Percentiles rank a stretch among this genome's conserved stretches.
Evolutionary conservation across 2,888 invertebrate species (phyloP).

Genomic region (Rhodophaea formosa): DNA sequence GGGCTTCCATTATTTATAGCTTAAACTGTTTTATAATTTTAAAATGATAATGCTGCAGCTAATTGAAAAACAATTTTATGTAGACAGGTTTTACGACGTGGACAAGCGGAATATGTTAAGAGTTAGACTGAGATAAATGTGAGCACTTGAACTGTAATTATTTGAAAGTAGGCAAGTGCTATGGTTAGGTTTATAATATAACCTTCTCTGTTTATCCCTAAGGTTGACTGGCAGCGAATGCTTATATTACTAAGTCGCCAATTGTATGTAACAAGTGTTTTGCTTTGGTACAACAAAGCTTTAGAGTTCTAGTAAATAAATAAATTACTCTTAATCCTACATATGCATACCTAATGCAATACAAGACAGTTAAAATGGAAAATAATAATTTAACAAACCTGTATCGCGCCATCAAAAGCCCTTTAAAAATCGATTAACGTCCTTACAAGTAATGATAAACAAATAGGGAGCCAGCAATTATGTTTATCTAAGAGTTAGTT

Average conservation of each 20-base stretch:
- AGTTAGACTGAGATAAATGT: conserved; percentile 9
- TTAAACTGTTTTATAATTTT: conserved; percentile 21
- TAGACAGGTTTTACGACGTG: conserved; percentile 4
- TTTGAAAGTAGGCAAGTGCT: background rate
- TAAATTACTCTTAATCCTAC: background rate
- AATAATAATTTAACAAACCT: background rate
- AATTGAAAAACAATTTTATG: conserved; percentile 16
- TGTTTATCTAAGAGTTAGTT: background rate
- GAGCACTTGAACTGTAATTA: conserved; percentile 2
- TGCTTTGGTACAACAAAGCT: too few species aligned
- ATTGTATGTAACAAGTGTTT: too few species aligned
- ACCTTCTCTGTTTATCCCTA: too few species aligned
- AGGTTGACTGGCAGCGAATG: too few species aligned
- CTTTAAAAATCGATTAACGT: background rate
- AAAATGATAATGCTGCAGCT: conserved; percentile 12
- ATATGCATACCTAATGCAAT: background rate
- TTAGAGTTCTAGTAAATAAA: too few species aligned
- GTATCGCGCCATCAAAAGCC: background rate
- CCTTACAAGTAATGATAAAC: background rate
- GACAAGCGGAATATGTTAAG: conserved; percentile 8
- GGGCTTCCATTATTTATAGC: conserved; percentile 30
- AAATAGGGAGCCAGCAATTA: background rate
- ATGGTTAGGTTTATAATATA: too few species aligned
- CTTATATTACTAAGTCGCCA: too few species aligned
- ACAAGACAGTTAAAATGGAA: background rate